Conservation (phyloP, 2,113 vertebrate genomes). For the Cercopithecus mona region DNA sequence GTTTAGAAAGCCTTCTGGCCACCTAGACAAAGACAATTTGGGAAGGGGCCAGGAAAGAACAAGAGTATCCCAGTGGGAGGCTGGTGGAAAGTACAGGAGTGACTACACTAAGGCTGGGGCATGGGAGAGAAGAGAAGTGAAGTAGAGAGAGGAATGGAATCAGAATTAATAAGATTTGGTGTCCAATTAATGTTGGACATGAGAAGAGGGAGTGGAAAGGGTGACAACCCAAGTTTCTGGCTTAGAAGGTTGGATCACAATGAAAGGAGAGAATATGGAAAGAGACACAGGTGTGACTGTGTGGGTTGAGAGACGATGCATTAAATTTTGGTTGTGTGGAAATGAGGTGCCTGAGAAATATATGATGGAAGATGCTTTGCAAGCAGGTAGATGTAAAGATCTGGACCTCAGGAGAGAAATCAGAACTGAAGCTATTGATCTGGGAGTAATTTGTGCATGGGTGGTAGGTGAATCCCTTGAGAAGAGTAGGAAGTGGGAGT, state of each 20-base stretch:
- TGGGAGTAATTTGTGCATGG: not conserved
- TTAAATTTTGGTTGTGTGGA: not conserved
- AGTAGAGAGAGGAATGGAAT: not conserved
- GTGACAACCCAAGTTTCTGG: not conserved
- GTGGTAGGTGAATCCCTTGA: not conserved
- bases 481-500: not conserved
- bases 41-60: not conserved
- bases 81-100: not conserved
- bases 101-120: not conserved
- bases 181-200: not conserved
- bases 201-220: not conserved
- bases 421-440: not conserved
- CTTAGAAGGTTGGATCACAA: not conserved
- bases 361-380: not conserved
- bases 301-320: not conserved
- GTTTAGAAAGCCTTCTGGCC: slow-evolving; percentile 27
- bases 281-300: not conserved
- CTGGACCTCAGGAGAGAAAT: not conserved
- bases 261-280: not conserved
- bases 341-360: not conserved
- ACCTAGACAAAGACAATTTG: not conserved
- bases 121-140: not conserved
- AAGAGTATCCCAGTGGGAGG: not conserved
- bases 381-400: not conserved
- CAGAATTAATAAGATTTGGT: not conserved